These are phyloP conservation scores for Laodelphax striatellus DNA, from an alignment of 1,140 invertebrate genomes.

Conservation along the genomic window DNA sequence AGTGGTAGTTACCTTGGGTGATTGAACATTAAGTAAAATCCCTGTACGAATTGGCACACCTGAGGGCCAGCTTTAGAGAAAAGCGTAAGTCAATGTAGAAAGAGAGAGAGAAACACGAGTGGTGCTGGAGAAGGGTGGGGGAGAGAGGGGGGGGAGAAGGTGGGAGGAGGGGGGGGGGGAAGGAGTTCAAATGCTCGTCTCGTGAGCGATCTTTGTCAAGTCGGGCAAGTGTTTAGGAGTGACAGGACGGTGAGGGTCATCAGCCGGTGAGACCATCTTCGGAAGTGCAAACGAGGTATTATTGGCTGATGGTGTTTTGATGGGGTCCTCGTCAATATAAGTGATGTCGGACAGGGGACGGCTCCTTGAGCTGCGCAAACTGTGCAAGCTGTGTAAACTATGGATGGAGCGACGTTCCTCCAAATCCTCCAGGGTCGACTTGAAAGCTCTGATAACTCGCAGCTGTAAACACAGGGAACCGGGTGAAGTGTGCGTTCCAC, in stretches of 20 bases:
- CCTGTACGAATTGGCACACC: too few relatives aligned
- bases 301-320: slow-evolving; percentile 38
- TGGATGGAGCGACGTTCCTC: slow-evolving; percentile 96
- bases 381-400: slow-evolving; percentile 93
- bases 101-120: too few relatives aligned
- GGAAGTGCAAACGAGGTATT: slow-evolving; percentile 27
- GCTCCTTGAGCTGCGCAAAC: slow-evolving; percentile 75
- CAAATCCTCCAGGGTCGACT: slow-evolving; percentile 97
- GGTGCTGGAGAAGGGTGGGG: too few relatives aligned
- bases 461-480: slow-evolving; percentile 74
- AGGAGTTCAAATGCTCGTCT: slow-evolving; percentile 50
- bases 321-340: slow-evolving; percentile 81
- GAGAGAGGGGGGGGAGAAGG: too few relatives aligned
- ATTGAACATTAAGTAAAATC: too few relatives aligned
- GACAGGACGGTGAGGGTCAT: slow-evolving; percentile 28
- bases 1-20: too few relatives aligned
- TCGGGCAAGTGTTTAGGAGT: slow-evolving; percentile 35
- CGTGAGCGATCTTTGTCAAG: slow-evolving; percentile 53
- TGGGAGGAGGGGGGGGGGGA: neutral
- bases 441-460: slow-evolving; percentile 99
- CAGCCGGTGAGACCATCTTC: slow-evolving; percentile 27
- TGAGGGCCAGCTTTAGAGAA: too few relatives aligned
- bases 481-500: neutral
- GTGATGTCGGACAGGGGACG: slow-evolving; percentile 78
- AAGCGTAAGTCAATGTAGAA: too few relatives aligned